A percentile compares a stretch with the other conserved stretches of the same genome.
phyloP scores from a whole-genome alignment of 2,797 vertebrate genomes.

The Linurgus olivaceus region DNA sequence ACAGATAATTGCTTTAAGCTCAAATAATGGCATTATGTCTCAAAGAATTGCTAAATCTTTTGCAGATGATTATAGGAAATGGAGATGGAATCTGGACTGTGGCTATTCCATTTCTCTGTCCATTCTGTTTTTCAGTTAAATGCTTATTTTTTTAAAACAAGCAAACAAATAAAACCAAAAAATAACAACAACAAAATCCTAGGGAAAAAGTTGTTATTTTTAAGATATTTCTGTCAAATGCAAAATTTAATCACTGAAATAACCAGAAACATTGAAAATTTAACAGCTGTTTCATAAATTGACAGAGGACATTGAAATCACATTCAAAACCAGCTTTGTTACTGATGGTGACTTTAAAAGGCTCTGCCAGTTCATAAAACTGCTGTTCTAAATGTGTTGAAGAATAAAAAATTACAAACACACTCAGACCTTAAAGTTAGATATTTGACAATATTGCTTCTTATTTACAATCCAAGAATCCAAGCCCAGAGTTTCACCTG shows the following conservation, averaged over 20 bases:
- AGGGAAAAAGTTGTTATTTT: not conserved
- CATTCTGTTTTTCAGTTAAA: not conserved
- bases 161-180: not conserved
- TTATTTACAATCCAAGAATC: not conserved
- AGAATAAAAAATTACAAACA: not conserved
- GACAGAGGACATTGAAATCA: not conserved
- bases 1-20: not conserved
- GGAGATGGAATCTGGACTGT: not conserved
- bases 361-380: not conserved
- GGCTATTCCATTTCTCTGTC: not conserved
- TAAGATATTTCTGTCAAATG: not conserved
- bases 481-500: not conserved
- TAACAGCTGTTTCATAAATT: not conserved
- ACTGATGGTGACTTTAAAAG: not conserved
- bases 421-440: not conserved
- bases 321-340: not conserved
- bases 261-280: not conserved
- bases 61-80: not conserved
- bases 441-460: not conserved
- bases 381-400: not conserved
- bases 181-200: not conserved
- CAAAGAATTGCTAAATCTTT: not conserved
- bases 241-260: not conserved
- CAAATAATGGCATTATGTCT: not conserved
- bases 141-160: not conserved